Base-by-base conservation (phyloP, 2,797 vertebrate species). In the Parauchenoglanis ngamensis region DNA sequence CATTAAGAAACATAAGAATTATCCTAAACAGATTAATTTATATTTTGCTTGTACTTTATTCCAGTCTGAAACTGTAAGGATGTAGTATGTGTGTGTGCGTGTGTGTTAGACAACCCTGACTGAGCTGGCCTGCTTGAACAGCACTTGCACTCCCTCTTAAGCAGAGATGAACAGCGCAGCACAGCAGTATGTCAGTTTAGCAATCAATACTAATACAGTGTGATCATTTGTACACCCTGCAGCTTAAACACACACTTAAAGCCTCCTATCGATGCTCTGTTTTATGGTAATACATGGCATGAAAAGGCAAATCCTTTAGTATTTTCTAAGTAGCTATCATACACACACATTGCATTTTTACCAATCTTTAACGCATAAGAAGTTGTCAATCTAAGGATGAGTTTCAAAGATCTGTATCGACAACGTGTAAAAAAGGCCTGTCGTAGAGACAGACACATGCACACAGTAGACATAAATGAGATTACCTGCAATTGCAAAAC, bases 191-290 rank as follows among this genome's bases (percentile, higher is more conserved):
- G 35, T 35, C 70, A 85, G 63, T 67, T 84, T 76, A 77, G 65
- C 86, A 86, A 91, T 92, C 91, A 89, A 90, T 91, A 89, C 87
- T 88, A 84, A 89, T 80, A 85, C 90, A 86, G 83, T 87, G 28
- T 65, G 80, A 88, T 87, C 80, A 77, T 80, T 77, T 80, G 86
- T 63, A 89, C 87, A 46, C 65, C 80, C 77, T 56, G 78, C 87
- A 89, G 85, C 84, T 85, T 84, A 85, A 82, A 85, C 83, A 67
- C 87, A 86, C 88, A 87, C 67, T 73, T 75, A 56, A 81, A 85
- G 77, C 40, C 54, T 85, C 72, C 10, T 77, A 80, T 87, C 56
- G 76, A 87, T 56, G 68, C 83, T 72, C 31, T 68, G 40, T 28
- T 46, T 79, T 83, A 75, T 68, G 76, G 21, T n/a, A 70, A 79